Evolutionary conservation across 1,140 invertebrate species (phyloP).

Genomic region (Ditylenchus dipsaci): DNA sequence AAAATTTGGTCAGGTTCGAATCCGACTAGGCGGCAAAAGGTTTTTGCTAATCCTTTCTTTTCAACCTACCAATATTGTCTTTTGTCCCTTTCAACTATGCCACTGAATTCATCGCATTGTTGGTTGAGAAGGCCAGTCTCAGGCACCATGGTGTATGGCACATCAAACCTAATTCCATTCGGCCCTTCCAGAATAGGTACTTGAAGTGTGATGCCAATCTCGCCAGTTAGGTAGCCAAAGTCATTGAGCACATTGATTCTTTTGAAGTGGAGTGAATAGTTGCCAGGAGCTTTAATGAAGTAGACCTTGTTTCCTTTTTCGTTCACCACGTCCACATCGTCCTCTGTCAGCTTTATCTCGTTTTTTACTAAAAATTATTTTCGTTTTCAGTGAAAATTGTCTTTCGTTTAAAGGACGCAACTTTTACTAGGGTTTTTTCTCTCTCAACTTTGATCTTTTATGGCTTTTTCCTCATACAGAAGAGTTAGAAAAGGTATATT

Average conservation of each 20-base stretch:
- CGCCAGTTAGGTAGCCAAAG: constrained; percentile 54
- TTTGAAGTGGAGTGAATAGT: constrained; percentile 54
- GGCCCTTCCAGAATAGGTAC: constrained; percentile 53
- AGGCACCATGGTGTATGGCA: constrained; percentile 56
- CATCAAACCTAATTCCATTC: constrained; percentile 51
- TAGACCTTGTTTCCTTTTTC: constrained; percentile 56
- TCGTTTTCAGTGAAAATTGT: too few species aligned
- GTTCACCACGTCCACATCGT: constrained; percentile 54
- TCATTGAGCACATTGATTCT: constrained; percentile 52
- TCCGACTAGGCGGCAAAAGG: too few species aligned
- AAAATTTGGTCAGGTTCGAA: too few species aligned
- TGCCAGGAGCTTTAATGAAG: constrained; percentile 55
- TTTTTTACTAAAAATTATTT: constrained; percentile 52
- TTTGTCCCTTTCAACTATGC: constrained; percentile 56
- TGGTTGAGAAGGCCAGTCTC: constrained; percentile 55
- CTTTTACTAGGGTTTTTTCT: too few species aligned
- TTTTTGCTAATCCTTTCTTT: too few species aligned
- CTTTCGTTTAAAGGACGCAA: too few species aligned
- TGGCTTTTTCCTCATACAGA: neutral
- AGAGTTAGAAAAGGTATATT: neutral
- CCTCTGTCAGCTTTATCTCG: constrained; percentile 54
- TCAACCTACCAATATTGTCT: constrained; percentile 50
- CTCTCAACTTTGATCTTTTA: too few species aligned
- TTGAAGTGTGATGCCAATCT: constrained; percentile 56
- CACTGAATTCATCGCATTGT: constrained; percentile 52